These are phyloP conservation scores for Abrostola tripartita DNA, from an alignment of 2,888 invertebrate species.

Conservation along the genomic window DNA sequence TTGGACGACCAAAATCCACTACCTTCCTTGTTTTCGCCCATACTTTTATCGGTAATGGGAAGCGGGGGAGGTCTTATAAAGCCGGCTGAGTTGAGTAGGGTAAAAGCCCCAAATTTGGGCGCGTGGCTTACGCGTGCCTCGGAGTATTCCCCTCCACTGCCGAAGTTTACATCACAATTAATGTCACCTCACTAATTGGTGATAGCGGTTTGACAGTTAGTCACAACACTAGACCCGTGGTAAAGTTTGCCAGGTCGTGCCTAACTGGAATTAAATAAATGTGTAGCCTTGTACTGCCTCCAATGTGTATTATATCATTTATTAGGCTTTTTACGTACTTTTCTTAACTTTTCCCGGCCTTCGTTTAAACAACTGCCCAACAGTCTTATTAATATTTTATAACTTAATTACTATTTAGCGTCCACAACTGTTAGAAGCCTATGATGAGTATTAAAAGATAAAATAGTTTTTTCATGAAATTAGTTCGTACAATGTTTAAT, in stretches of 20 bases:
- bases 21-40: neutral
- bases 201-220: conserved; percentile 70
- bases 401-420: no score
- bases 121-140: conserved; percentile 76
- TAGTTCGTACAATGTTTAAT: no score
- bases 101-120: conserved; percentile 68
- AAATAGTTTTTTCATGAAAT: no score
- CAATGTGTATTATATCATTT: neutral
- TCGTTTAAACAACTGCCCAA: no score
- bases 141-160: conserved; percentile 58
- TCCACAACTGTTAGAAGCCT: no score
- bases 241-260: conserved; percentile 44
- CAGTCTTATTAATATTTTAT: no score
- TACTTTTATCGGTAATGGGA: conserved; percentile 1
- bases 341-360: no score
- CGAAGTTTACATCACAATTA: conserved; percentile 79
- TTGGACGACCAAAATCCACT: conserved; percentile 6
- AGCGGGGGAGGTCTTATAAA: conserved; percentile 23
- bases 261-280: conserved; percentile 38
- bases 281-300: conserved; percentile 2
- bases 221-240: conserved; percentile 53
- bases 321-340: no score
- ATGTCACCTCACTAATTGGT: conserved; percentile 80
- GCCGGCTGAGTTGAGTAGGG: conserved; percentile 57
- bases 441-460: no score